phyloP scores from a whole-genome alignment of 2,113 vertebrate genomes.

The Phalacrocorax pelagicus region DNA sequence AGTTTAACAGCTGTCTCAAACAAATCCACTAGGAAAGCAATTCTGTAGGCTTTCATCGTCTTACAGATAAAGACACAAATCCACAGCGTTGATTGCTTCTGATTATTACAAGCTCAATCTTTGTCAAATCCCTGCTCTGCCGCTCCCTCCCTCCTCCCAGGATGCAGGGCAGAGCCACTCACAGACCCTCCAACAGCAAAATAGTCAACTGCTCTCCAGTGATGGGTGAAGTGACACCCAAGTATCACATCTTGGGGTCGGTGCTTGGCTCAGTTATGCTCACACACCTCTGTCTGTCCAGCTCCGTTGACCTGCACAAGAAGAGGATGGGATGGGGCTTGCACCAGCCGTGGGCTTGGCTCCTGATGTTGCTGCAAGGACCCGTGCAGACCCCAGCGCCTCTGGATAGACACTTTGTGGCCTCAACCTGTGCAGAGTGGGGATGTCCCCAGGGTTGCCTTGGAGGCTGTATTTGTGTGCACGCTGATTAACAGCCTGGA shows the following conservation, averaged over 20 bases:
- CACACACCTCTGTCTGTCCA: not conserved
- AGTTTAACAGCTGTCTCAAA: not conserved
- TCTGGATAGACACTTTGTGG: not conserved
- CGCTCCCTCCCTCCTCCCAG: not conserved
- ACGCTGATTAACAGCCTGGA: not conserved
- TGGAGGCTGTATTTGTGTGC: not conserved
- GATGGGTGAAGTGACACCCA: not conserved
- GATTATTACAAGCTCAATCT: not conserved
- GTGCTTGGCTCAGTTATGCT: not conserved
- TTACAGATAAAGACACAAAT: not conserved
- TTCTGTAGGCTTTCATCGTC: not conserved
- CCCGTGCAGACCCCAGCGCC: not conserved
- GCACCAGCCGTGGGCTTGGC: not conserved
- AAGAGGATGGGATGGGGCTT: not conserved
- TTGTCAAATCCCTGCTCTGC: not conserved
- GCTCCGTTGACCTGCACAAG: not conserved
- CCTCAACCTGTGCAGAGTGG: not conserved
- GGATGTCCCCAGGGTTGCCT: not conserved
- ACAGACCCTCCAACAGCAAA: not conserved
- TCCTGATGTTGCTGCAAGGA: not conserved
- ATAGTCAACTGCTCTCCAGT: too few relatives aligned
- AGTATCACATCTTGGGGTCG: too few relatives aligned
- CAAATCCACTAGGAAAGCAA: not conserved
- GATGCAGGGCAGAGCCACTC: not conserved
- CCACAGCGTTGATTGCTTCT: not conserved